Evolutionary conservation across 37 sponge, comb jelly and placozoan genomes (phyloP).

Genomic region (Haliclona indistincta): DNA sequence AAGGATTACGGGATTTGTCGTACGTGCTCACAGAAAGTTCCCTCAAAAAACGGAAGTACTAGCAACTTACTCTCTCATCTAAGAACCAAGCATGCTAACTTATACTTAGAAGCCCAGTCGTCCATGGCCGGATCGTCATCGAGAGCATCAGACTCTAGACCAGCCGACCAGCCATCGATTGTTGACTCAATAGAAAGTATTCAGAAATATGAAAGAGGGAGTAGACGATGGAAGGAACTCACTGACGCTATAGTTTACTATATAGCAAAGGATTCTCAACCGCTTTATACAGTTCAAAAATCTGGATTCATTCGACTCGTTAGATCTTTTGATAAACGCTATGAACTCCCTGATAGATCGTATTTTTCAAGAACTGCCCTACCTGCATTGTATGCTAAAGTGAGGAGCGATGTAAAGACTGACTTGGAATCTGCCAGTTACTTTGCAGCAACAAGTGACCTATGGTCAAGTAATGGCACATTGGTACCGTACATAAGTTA

Average conservation of each 20-base stretch:
- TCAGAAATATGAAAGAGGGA: too few relatives aligned
- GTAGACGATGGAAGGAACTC: constrained; percentile 1
- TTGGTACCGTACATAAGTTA: not conserved
- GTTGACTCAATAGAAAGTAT: too few relatives aligned
- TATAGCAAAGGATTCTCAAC: constrained; percentile 32
- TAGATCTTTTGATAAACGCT: not conserved
- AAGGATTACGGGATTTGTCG: constrained; percentile 11
- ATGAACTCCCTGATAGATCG: not conserved
- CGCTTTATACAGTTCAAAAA: constrained; percentile 12
- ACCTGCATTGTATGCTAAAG: constrained; percentile 8
- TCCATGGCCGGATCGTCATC: constrained; percentile 4
- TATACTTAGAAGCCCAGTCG: constrained; percentile 7
- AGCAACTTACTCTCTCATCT: constrained; percentile 31
- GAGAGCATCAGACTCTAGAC: not conserved
- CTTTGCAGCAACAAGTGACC: constrained; percentile 23
- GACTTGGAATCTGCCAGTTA: not conserved
- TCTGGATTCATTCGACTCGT: constrained; percentile 15
- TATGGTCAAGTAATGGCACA: constrained; percentile 7
- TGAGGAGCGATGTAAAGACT: constrained; percentile 1
- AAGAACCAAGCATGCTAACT: constrained; percentile 9
- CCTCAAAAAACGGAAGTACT: constrained; percentile 29
- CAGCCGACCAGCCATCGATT: too few relatives aligned
- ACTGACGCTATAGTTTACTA: constrained; percentile 21
- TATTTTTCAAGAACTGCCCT: constrained; percentile 1
- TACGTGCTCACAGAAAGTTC: constrained; percentile 9